phyloP scores from a whole-genome alignment of 2,113 vertebrate genomes.

The Pimephales promelas region DNA sequence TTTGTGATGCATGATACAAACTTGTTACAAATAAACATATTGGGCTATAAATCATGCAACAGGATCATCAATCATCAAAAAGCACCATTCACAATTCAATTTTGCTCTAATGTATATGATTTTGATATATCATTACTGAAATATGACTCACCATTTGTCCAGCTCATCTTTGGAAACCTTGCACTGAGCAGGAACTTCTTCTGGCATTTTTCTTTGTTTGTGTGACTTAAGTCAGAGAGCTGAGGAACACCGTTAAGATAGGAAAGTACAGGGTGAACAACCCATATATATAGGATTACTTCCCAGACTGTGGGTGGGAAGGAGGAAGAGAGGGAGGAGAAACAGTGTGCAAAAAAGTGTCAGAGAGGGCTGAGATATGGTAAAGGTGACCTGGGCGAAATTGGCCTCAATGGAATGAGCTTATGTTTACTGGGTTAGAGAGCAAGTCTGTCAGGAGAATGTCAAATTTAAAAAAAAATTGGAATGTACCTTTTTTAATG shows the following conservation, averaged over 20 bases:
- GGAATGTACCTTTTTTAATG: too few relatives aligned
- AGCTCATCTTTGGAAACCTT: slow-evolving; percentile 48
- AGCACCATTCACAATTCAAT: background rate
- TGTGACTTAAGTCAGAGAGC: slow-evolving; percentile 2
- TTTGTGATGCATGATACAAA: background rate
- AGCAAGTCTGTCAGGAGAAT: too few relatives aligned
- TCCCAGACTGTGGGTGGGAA: slow-evolving; percentile 10
- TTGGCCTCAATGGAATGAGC: background rate
- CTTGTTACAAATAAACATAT: background rate
- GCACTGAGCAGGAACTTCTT: slow-evolving; percentile 53
- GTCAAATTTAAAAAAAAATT: too few relatives aligned
- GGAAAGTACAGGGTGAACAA: background rate
- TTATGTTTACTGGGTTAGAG: too few relatives aligned
- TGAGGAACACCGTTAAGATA: slow-evolving; percentile 1
- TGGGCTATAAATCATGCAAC: background rate
- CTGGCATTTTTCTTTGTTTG: slow-evolving; percentile 43
- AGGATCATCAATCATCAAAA: background rate
- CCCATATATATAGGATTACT: slow-evolving; percentile 43
- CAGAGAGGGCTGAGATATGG: background rate
- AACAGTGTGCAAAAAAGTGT: background rate
- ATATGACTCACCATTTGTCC: slow-evolving; percentile 56
- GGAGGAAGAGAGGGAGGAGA: slow-evolving; percentile 18
- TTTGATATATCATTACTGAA: background rate
- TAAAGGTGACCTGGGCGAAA: background rate
- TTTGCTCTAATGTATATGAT: background rate